Percentiles rank a stretch among this genome's conserved stretches.
Conservation (phyloP, 1,140 invertebrate genomes). For the Scaptomyza pallida region DNA sequence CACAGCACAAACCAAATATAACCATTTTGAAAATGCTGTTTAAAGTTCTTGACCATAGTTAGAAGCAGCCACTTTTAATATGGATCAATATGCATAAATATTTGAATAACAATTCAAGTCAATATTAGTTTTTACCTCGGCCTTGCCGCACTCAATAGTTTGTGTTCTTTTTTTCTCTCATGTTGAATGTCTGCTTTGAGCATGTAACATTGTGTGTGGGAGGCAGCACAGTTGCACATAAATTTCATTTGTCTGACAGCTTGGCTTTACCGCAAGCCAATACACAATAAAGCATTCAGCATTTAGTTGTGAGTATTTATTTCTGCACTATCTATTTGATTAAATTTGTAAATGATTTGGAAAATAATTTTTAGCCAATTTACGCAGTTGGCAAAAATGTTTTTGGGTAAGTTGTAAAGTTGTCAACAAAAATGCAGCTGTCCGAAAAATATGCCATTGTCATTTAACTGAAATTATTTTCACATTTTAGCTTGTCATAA, state of each 20-base stretch:
- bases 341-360: slow-evolving; percentile 45
- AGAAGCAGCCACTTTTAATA: slow-evolving; percentile 41
- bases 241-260: slow-evolving; percentile 68
- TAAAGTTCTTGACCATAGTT: neutral
- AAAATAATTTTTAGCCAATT: slow-evolving; percentile 37
- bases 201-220: neutral
- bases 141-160: slow-evolving; percentile 14
- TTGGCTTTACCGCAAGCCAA: slow-evolving; percentile 28
- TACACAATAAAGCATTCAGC: slow-evolving; percentile 41
- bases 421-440: slow-evolving; percentile 14
- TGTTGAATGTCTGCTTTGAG: slow-evolving; percentile 18
- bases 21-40: too few relatives aligned
- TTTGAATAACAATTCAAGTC: slow-evolving; percentile 65
- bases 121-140: slow-evolving; percentile 34
- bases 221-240: slow-evolving; percentile 56
- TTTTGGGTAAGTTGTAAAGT: slow-evolving; percentile 7
- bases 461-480: slow-evolving; percentile 46
- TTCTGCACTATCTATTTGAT: slow-evolving; percentile 3
- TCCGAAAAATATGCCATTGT: slow-evolving; percentile 21
- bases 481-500: slow-evolving; percentile 54
- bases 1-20: too few relatives aligned
- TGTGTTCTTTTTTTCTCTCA: slow-evolving; percentile 13
- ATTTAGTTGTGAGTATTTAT: slow-evolving; percentile 39
- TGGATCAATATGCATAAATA: slow-evolving; percentile 33
- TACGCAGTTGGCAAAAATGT: neutral